Evolutionary conservation across 2,797 vertebrate species (phyloP).

Genomic region (Pempheris klunzingeri): DNA sequence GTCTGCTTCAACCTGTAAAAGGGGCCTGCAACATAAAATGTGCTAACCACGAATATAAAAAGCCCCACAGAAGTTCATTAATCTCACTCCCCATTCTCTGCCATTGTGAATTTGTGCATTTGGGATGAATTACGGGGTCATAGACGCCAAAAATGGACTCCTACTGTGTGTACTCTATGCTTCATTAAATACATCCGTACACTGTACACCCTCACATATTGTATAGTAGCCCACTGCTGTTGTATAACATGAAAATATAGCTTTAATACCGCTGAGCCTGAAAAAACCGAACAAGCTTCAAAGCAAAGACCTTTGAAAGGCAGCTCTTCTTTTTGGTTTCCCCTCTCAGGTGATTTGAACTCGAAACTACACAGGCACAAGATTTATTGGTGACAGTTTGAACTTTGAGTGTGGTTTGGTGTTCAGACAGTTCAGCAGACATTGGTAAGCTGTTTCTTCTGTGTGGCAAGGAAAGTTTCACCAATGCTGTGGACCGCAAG

Average conservation of each 20-base stretch:
- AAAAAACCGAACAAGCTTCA: neutral
- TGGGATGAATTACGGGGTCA: neutral
- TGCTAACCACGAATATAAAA: neutral
- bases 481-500: conserved; percentile 56
- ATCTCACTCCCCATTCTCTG: neutral
- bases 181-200: neutral
- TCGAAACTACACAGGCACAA: neutral
- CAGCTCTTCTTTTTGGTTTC: neutral
- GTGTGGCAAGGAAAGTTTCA: conserved; percentile 67
- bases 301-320: neutral
- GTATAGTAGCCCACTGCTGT: neutral
- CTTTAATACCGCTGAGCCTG: neutral
- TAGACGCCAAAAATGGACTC: neutral
- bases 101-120: neutral
- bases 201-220: neutral
- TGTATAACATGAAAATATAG: neutral
- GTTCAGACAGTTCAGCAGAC: conserved; percentile 73
- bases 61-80: neutral
- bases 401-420: conserved; percentile 65
- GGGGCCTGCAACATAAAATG: neutral
- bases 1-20: neutral
- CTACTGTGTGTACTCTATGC: neutral
- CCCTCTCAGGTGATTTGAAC: conserved; percentile 45
- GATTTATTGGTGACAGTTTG: conserved; percentile 47
- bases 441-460: conserved; percentile 67